Conservation (phyloP, 1,140 invertebrate species). For the Bombus haemorrhoidalis region DNA sequence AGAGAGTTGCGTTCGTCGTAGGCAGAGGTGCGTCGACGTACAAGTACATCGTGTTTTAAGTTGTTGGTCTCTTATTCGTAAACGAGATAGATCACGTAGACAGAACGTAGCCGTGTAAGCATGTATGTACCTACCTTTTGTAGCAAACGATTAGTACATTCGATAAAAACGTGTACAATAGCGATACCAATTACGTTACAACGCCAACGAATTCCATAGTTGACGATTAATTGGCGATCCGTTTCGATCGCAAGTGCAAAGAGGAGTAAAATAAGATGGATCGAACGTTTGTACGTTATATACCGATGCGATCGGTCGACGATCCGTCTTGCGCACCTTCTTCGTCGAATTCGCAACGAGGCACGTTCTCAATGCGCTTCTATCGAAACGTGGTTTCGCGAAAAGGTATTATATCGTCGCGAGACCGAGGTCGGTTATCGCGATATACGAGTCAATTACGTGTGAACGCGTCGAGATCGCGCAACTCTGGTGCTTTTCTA, state of each 20-base stretch:
- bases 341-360: constrained; percentile 1
- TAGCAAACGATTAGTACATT: constrained; percentile 18
- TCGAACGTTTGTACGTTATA: background rate
- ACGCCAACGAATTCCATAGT: background rate
- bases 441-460: constrained; percentile 55
- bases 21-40: background rate
- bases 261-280: too few species aligned
- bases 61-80: constrained; percentile 26
- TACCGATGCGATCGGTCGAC: background rate
- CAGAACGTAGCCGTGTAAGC: constrained; percentile 12
- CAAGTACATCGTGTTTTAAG: background rate
- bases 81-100: constrained; percentile 43
- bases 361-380: background rate
- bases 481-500: background rate
- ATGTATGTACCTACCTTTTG: constrained; percentile 35
- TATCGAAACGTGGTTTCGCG: background rate
- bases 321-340: background rate
- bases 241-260: background rate
- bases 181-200: constrained; percentile 16
- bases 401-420: background rate
- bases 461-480: background rate
- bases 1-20: background rate
- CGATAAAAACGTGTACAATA: constrained; percentile 18
- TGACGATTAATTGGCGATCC: background rate
- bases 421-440: constrained; percentile 27